Base-by-base conservation (phyloP, 2,888 invertebrate genomes). In the Bellardia bayeri region DNA sequence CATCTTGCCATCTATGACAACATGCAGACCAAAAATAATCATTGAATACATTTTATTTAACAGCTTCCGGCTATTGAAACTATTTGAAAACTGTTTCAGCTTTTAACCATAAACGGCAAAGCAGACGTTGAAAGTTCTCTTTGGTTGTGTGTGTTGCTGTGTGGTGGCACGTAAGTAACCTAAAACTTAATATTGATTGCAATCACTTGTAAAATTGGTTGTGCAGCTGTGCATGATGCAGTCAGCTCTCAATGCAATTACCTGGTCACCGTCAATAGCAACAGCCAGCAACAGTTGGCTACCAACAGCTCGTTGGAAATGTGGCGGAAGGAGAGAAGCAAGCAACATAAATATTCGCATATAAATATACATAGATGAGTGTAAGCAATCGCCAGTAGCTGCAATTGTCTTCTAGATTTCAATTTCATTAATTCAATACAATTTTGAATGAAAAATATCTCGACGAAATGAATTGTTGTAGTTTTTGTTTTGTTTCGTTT, bases 351-450 rank as follows among this genome's bases (percentile, higher is more conserved):
- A 30, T 71, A 72, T 81, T 81, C 63, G 30, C 63, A 72, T 72
- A 72, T 72, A 86, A 72, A 82, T 82, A 78, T 64, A 45, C 30
- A 75, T 82, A 66, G 85, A 85, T 82, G 85, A 85, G 87, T 79
- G 69, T 82, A 87, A 82, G 79, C 82, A 87, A 82, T 82, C 80
- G 87, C 84, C 82, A 84, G 89, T 86, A 85, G 86, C 86, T 71
- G 86, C 85, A 85, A 87, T 87, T 88, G 88, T 88, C 85, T 86
- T 74, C 71, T 88, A 88, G 78, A 87, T 86, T 89, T 89, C 88
- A 89, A 86, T 85, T 89, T 88, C 88, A 89, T 89, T 89, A 89
- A 89, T 89, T 89, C 88, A 88, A 87, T 85, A 79, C 85, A 82
- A 86, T 88, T 80, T 85, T 75, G 56, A 81, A 85, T 81, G 85